These are phyloP conservation scores for Crocidura indochinensis DNA, from an alignment of 2,797 vertebrate species.

Conservation along the genomic window DNA sequence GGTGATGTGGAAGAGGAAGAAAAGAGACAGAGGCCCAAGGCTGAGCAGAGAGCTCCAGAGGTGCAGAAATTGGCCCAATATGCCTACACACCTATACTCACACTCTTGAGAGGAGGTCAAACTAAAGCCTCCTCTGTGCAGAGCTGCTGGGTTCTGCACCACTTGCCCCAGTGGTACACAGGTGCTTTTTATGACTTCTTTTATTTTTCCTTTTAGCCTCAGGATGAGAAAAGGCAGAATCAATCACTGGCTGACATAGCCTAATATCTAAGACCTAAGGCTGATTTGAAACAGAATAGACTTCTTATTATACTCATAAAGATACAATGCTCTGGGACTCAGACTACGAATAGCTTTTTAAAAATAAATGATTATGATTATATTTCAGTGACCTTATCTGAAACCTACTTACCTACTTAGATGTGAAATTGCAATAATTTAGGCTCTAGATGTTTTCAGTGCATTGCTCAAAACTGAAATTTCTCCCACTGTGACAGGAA, in stretches of 20 bases:
- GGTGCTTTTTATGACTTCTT: too few relatives aligned
- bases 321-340: conserved; percentile 9
- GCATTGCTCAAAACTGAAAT: conserved; percentile 15
- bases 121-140: too few relatives aligned
- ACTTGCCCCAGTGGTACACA: too few relatives aligned
- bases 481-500: not conserved
- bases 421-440: conserved; percentile 46
- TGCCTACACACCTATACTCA: too few relatives aligned
- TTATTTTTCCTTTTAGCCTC: not conserved
- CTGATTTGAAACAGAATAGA: conserved; percentile 15
- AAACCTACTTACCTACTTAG: conserved; percentile 47
- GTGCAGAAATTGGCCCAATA: too few relatives aligned
- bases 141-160: too few relatives aligned
- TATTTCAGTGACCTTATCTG: conserved; percentile 61
- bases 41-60: too few relatives aligned
- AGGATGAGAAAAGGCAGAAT: conserved; percentile 35
- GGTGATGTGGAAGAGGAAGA: too few relatives aligned
- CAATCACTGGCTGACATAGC: not conserved
- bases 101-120: too few relatives aligned
- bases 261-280: conserved; percentile 1
- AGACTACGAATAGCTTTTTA: conserved; percentile 5
- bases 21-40: too few relatives aligned
- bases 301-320: conserved; percentile 5
- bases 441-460: conserved; percentile 50
- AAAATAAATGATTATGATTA: conserved; percentile 52